Percentiles rank a stretch among this genome's conserved stretches.
Evolutionary conservation across 2,797 vertebrate genomes (phyloP).

Genomic region (Pipistrellus kuhlii): DNA sequence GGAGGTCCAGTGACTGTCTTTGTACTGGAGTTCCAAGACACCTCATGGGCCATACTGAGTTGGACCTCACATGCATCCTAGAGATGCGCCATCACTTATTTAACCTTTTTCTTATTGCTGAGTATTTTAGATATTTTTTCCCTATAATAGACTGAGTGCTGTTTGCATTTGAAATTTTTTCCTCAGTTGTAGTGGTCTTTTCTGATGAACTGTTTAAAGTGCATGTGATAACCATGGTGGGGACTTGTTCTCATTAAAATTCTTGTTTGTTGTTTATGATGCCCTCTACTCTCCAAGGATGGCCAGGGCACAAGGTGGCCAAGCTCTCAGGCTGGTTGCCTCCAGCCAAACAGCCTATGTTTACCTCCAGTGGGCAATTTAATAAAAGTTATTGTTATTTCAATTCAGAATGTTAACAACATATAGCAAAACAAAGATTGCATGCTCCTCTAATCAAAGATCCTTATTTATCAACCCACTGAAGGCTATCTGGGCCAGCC

Average conservation of each 20-base stretch:
- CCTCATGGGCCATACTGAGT: slow-evolving; percentile 93
- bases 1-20: slow-evolving; percentile 96
- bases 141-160: background rate
- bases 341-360: background rate
- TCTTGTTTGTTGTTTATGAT: background rate
- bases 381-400: background rate
- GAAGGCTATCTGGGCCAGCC: background rate
- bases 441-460: background rate
- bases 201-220: background rate
- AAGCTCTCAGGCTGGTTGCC: background rate
- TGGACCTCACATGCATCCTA: slow-evolving; percentile 91
- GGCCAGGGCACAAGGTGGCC: background rate
- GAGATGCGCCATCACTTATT: background rate
- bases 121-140: background rate
- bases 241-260: background rate
- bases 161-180: background rate
- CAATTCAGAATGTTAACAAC: background rate
- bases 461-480: background rate
- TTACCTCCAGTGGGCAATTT: background rate
- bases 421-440: background rate
- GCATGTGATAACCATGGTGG: background rate
- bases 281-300: background rate
- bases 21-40: slow-evolving; percentile 96
- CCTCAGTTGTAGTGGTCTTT: background rate
- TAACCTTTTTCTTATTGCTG: background rate